These are phyloP conservation scores for Epicampocera succincta DNA, from an alignment of 2,888 invertebrate species.

Conservation along the genomic window DNA sequence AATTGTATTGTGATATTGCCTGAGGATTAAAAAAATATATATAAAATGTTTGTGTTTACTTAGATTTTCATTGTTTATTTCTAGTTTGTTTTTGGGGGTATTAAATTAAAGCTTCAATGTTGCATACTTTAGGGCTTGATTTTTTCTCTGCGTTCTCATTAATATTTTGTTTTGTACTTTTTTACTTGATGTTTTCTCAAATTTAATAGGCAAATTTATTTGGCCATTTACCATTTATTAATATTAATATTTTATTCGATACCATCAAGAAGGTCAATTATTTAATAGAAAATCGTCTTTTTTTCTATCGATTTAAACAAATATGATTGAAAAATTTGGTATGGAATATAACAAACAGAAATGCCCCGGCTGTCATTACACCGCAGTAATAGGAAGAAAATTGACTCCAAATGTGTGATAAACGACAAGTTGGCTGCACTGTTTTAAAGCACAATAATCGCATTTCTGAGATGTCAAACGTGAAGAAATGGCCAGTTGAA, in stretches of 20 bases:
- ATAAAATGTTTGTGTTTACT: constrained; percentile 9
- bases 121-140: constrained; percentile 27
- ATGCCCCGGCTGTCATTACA: neutral
- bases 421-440: too few species aligned
- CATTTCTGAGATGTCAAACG: too few species aligned
- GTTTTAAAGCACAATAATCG: too few species aligned
- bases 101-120: constrained; percentile 13
- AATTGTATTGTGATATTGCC: constrained; percentile 19
- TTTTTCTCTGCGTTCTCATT: neutral
- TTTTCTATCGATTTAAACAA: too few species aligned
- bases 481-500: too few species aligned
- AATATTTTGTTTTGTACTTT: constrained; percentile 5
- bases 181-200: neutral
- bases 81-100: neutral
- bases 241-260: neutral
- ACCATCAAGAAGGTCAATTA: neutral
- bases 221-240: constrained; percentile 39
- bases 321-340: too few species aligned
- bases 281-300: neutral
- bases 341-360: too few species aligned
- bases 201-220: constrained; percentile 46
- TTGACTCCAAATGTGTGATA: too few species aligned
- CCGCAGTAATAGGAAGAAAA: too few species aligned
- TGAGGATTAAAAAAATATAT: constrained; percentile 18
- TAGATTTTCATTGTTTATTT: constrained; percentile 37